A percentile compares a stretch with the other conserved stretches of the same genome.
Evolutionary conservation across 2,888 invertebrate species (phyloP).

Genomic region (Cecidostiba fungosa): DNA sequence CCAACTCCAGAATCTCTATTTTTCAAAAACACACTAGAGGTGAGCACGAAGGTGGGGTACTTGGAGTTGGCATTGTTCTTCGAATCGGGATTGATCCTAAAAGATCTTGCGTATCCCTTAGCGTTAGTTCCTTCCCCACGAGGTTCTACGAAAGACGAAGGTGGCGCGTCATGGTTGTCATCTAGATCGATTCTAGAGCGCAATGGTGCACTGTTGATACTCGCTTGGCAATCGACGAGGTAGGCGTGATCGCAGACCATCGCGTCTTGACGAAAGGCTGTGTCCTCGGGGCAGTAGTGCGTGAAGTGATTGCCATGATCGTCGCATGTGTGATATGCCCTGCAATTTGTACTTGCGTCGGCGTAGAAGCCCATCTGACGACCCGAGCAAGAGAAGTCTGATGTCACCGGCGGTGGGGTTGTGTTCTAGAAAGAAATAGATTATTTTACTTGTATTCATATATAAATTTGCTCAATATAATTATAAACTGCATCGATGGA

Average conservation of each 20-base stretch:
- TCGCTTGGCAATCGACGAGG: conserved; percentile 72
- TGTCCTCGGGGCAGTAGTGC: conserved; percentile 75
- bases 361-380: conserved; percentile 74
- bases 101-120: conserved; percentile 61
- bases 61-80: conserved; percentile 53
- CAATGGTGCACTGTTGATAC: neutral
- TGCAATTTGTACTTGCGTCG: conserved; percentile 72
- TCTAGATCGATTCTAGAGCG: neutral
- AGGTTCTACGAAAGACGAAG: conserved; percentile 49
- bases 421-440: conserved; percentile 69
- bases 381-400: conserved; percentile 72
- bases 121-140: conserved; percentile 57
- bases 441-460: neutral
- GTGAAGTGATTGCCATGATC: conserved; percentile 77
- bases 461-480: no score
- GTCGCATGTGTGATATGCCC: conserved; percentile 76
- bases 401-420: conserved; percentile 68
- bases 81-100: conserved; percentile 58
- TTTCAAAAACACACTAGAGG: conserved; percentile 67
- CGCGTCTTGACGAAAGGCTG: conserved; percentile 76
- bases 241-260: conserved; percentile 76
- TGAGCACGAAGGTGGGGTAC: conserved; percentile 67
- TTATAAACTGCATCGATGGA: no score
- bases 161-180: conserved; percentile 39
- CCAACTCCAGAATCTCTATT: conserved; percentile 20